phyloP scores from a whole-genome alignment of 2,113 vertebrate genomes.

The Oreocharis arfaki region DNA sequence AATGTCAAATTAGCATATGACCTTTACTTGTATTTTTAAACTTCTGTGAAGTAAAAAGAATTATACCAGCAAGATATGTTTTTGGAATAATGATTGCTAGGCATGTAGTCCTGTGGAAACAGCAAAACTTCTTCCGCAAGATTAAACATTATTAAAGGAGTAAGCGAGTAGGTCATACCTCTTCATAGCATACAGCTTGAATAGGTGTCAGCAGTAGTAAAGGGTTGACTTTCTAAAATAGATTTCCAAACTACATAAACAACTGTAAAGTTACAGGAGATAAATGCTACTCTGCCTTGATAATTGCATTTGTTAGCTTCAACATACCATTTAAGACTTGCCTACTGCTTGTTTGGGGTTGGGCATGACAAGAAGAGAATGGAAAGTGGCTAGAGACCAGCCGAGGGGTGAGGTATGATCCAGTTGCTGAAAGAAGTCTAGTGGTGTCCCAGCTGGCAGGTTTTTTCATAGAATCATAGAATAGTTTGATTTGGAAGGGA shows the following conservation, averaged over 20 bases:
- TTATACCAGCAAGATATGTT: slow-evolving; percentile 25
- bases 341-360: background rate
- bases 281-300: background rate
- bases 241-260: background rate
- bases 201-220: background rate
- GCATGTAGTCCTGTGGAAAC: background rate
- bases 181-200: background rate
- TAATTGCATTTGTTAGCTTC: background rate
- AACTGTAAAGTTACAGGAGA: background rate
- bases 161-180: background rate
- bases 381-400: background rate
- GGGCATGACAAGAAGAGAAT: background rate
- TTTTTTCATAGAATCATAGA: background rate
- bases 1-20: slow-evolving; percentile 74
- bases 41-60: slow-evolving; percentile 22
- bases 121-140: background rate
- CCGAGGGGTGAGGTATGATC: background rate
- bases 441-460: background rate
- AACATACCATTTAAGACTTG: background rate
- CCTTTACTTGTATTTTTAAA: slow-evolving; percentile 68
- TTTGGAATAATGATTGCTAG: slow-evolving; percentile 38
- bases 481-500: background rate
- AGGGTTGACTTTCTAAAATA: background rate
- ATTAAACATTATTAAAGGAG: background rate
- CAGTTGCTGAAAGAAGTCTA: background rate